Evolutionary conservation across 2,797 vertebrate species (phyloP), one percentile per base, ranked within the genome.

Genomic region (Coendou prehensilis): DNA sequence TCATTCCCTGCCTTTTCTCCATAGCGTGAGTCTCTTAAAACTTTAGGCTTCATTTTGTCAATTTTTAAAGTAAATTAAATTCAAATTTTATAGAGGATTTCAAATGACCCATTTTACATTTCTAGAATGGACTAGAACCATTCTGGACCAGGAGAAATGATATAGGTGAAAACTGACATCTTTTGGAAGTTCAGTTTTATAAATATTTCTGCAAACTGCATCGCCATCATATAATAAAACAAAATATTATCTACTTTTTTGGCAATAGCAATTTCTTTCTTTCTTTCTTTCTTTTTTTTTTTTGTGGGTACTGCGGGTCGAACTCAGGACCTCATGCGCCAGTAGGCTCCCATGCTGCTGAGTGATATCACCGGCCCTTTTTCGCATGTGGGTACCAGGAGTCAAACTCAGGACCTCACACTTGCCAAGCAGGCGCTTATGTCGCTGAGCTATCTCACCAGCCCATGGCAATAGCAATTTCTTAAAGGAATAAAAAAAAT

Each of bases 81-180:
- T 67, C 64, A 95, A 95, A 81, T 94, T 97, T 97, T 94, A 95
- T 94, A 93, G 93, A 95, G 90, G 33, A 91, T 76, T 89, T 97
- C 78, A 93, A 56, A 78, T 92, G 92, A 96, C 96, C 95, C n/a
- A 79, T 85, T 82, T 95, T 69, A 75, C 47, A 91, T 86, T 91
- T 96, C 88, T 84, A 90, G 45, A 95, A 92, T 89, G 90, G 69
- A 89, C 87, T 81, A 67, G 11, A 92, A 96, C n/a, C 69, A 81
- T 91, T 90, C 81, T 89, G 56, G 88, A 96, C 85, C 71, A 92
- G 82, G 86, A 96, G 47, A 96, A 56, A 82, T 92, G 88, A 54
- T 79, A 90, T 1, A 79, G 41, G 64, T 75, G n/a, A 96, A 95
- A 82, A 90, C 73, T 85, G 61, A 73, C 50, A 81, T 59, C 50